phyloP scores from a whole-genome alignment of 1,140 invertebrate species.

The Meloidogyne exigua region DNA sequence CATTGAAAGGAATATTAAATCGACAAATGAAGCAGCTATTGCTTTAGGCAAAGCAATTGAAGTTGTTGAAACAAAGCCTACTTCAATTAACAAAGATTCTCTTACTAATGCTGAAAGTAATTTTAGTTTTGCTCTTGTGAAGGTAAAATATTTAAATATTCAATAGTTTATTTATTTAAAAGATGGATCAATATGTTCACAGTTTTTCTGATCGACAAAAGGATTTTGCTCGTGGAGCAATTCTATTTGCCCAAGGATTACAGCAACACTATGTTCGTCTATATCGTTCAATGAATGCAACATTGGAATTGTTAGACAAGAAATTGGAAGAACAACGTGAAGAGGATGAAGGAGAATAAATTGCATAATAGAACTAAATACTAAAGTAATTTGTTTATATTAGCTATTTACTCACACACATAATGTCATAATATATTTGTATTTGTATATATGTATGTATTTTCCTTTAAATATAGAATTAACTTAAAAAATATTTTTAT shows the following conservation, averaged over 20 bases:
- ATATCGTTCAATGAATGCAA: slow-evolving; percentile 1
- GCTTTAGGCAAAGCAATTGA: neutral
- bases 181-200: neutral
- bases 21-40: neutral
- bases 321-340: neutral
- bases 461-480: no score
- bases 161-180: no score
- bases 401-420: no score
- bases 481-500: neutral
- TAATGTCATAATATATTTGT: neutral
- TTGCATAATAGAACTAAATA: neutral
- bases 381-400: no score
- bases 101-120: slow-evolving; percentile 1
- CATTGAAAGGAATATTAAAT: neutral
- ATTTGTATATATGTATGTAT: no score
- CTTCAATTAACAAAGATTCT: neutral
- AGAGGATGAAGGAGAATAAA: neutral
- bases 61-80: neutral
- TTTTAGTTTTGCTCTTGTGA: neutral
- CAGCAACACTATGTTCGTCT: neutral
- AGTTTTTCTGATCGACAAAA: neutral
- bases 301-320: neutral
- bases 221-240: neutral
- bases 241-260: neutral
- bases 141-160: no score